phyloP scores from a whole-genome alignment of 2,797 vertebrate genomes.

The Tinamus major region DNA sequence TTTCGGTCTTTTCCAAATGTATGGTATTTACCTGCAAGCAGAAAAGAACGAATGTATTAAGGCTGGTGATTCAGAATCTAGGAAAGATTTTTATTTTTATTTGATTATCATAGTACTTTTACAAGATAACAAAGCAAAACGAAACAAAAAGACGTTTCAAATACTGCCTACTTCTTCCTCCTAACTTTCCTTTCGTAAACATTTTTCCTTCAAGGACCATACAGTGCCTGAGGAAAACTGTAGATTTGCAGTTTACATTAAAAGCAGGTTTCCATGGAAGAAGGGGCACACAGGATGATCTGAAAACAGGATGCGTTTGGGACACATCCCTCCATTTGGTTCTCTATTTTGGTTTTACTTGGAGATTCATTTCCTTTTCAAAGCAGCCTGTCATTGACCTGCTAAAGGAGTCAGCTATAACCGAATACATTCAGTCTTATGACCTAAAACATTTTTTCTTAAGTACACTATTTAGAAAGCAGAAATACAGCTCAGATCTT shows the following conservation, averaged over 20 bases:
- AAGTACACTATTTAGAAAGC: neutral
- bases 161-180: accelerated
- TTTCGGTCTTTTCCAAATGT: neutral
- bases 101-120: neutral
- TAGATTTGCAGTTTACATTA: neutral
- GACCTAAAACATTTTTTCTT: neutral
- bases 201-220: neutral
- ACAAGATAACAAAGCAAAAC: neutral
- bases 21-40: neutral
- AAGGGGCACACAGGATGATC: conserved; percentile 23
- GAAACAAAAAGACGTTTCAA: neutral
- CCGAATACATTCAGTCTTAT: neutral
- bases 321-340: conserved; percentile 34
- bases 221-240: neutral
- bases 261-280: conserved; percentile 15
- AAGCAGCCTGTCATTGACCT: conserved; percentile 11
- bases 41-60: neutral
- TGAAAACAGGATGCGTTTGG: conserved; percentile 68
- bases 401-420: neutral
- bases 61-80: neutral
- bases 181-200: neutral
- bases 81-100: neutral
- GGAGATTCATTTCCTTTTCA: conserved; percentile 60
- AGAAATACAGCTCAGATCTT: neutral
- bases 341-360: conserved; percentile 61